Base-by-base conservation (phyloP, 1,140 invertebrate species). In the Paralvinella palmiformis region DNA sequence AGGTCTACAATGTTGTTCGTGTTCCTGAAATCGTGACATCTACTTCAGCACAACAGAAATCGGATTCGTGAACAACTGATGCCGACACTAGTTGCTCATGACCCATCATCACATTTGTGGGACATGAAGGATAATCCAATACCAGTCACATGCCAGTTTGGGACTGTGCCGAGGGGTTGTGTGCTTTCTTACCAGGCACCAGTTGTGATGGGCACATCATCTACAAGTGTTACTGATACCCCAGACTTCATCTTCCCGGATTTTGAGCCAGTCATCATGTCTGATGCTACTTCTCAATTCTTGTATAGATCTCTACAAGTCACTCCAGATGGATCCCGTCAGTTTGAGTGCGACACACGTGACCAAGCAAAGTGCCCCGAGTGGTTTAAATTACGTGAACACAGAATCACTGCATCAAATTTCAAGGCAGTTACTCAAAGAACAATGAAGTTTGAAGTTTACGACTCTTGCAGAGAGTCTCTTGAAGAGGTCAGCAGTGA, bases 131-230 rank as follows among this genome's bases (percentile, higher is more conserved):
- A 3, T 52, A 29, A 52, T 52, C 48, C 48, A 5, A 3, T n/a
- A 52, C 15, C n/a, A 10, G 48, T 52, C 22, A 52, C n/a, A 29
- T 52, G 48, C 48, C 48, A 52, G 48, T 52, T 17, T n/a, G 48
- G 48, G 48, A 27, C 48, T 22, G 48, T 52, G 48, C 48, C 48
- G 5, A 52, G 48, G 15, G 48, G 48, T 22, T 52, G 1, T 5
- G 20, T 52, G 48, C 17, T 52, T 2, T 52, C 48, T 13, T 52
- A 52, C 48, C 48, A 52, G 48, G 17, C 48, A 52, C 10, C 0
- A 3, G 20, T 52, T 10, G 1, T 20, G 31, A 15, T 20, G 2
- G 17, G 13, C n/a, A 20, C 13, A 52, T 7, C 48, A 52, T 52
- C 48, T 4, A 52, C 20, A 4, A 52, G 48, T 52, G 48, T 1